Evolutionary conservation across 2,888 invertebrate species (phyloP).

Genomic region (Philereme vetulata): DNA sequence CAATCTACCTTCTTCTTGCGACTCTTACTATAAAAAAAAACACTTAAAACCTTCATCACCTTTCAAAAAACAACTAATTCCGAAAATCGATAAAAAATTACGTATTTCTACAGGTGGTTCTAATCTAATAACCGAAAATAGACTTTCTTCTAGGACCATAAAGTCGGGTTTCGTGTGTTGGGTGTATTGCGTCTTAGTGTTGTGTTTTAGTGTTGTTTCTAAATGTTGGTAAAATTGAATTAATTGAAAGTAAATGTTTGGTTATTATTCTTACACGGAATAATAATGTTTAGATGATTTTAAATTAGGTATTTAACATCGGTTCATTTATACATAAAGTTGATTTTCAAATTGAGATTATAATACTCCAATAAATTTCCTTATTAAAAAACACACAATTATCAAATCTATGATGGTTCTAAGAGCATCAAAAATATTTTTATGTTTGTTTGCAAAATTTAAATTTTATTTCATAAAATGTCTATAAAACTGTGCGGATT

Average conservation of each 20-base stretch:
- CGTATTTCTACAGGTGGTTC: constrained; percentile 53
- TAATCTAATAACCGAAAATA: constrained; percentile 31
- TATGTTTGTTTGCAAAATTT: too few species aligned
- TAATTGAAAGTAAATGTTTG: constrained; percentile 23
- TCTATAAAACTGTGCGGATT: too few species aligned
- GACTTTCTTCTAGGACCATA: constrained; percentile 38
- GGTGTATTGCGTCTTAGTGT: constrained; percentile 33
- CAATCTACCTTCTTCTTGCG: constrained; percentile 19
- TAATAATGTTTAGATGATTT: background rate
- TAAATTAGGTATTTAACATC: background rate
- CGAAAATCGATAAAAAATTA: constrained; percentile 27
- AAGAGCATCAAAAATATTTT: too few species aligned
- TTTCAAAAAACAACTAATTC: constrained; percentile 2
- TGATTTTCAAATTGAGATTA: background rate
- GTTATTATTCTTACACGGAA: background rate
- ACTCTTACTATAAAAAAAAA: constrained; percentile 19
- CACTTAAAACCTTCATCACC: background rate
- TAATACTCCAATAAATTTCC: background rate
- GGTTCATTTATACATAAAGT: background rate
- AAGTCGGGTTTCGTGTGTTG: constrained; percentile 24
- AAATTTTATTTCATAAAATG: too few species aligned
- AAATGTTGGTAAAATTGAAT: constrained; percentile 26
- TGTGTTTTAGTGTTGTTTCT: constrained; percentile 28
- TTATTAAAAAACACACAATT: too few species aligned
- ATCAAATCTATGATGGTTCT: too few species aligned